Conservation (phyloP, 2,113 vertebrate genomes). For the Pteruthius melanotis region DNA sequence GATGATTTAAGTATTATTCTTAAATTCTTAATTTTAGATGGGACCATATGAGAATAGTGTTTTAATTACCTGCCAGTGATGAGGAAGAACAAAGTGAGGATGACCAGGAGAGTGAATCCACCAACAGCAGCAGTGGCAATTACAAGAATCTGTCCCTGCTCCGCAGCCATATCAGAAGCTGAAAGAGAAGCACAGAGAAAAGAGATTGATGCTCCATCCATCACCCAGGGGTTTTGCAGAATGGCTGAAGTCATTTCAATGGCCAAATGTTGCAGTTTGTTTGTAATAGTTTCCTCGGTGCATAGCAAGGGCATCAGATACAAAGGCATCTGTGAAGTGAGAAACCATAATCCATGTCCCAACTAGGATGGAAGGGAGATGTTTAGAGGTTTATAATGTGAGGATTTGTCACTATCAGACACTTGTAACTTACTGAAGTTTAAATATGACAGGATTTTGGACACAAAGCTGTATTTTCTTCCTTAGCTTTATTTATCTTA, state of each 20-base stretch:
- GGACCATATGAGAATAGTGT: background rate
- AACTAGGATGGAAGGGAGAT: background rate
- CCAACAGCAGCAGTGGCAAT: slow-evolving; percentile 92
- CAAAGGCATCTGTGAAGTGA: rapidly evolving
- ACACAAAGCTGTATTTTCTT: background rate
- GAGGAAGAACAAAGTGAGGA: slow-evolving; percentile 93
- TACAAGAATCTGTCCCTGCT: slow-evolving; percentile 93
- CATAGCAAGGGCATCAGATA: background rate
- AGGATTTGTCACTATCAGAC: background rate
- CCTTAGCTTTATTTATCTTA: background rate
- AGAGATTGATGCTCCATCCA: background rate
- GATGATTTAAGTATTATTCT: background rate
- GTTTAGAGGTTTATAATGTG: background rate
- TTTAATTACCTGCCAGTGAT: slow-evolving; percentile 90
- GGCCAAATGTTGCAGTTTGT: background rate
- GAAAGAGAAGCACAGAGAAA: slow-evolving; percentile 55
- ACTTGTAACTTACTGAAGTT: background rate
- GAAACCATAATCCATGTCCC: background rate
- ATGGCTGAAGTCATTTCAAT: background rate
- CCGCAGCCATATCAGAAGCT: slow-evolving; percentile 90
- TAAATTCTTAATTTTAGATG: background rate
- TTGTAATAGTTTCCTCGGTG: background rate
- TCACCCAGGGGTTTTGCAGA: background rate
- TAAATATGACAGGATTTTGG: background rate
- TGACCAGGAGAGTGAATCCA: slow-evolving; percentile 92